phyloP scores from a whole-genome alignment of 2,888 invertebrate genomes.

The Podotricha telesiphe region DNA sequence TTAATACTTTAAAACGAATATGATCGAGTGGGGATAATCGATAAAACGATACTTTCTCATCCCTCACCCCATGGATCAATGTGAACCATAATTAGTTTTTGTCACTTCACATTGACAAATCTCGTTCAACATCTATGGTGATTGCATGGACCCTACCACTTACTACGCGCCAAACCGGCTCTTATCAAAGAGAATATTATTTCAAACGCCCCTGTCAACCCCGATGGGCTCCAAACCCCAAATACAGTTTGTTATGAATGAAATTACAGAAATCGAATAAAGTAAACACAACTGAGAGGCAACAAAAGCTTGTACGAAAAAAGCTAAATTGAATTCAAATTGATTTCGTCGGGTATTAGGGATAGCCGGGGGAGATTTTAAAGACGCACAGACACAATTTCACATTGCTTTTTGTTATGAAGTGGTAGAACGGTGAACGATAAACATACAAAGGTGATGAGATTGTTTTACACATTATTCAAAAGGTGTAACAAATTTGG shows the following conservation, averaged over 20 bases:
- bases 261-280: constrained; percentile 85
- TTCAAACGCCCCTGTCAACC: constrained; percentile 83
- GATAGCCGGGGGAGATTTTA: constrained; percentile 77
- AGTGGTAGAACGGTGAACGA: constrained; percentile 63
- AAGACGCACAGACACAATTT: constrained; percentile 72
- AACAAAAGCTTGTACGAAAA: constrained; percentile 82
- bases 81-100: constrained; percentile 81
- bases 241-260: constrained; percentile 84
- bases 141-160: constrained; percentile 68
- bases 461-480: background rate
- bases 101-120: constrained; percentile 82
- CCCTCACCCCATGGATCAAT: constrained; percentile 69
- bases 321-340: constrained; percentile 84
- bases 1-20: background rate
- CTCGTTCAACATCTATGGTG: constrained; percentile 68
- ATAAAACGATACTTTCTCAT: constrained; percentile 42
- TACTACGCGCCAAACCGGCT: constrained; percentile 70
- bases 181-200: constrained; percentile 84
- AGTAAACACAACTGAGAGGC: constrained; percentile 83
- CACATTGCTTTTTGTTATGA: constrained; percentile 75
- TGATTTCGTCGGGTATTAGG: constrained; percentile 83
- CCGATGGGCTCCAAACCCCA: constrained; percentile 80
- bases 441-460: constrained; percentile 56
- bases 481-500: constrained; percentile 58
- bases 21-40: constrained; percentile 15